Evolutionary conservation across 2,888 invertebrate genomes (phyloP).

Genomic region (Drosophila setosimentum): DNA sequence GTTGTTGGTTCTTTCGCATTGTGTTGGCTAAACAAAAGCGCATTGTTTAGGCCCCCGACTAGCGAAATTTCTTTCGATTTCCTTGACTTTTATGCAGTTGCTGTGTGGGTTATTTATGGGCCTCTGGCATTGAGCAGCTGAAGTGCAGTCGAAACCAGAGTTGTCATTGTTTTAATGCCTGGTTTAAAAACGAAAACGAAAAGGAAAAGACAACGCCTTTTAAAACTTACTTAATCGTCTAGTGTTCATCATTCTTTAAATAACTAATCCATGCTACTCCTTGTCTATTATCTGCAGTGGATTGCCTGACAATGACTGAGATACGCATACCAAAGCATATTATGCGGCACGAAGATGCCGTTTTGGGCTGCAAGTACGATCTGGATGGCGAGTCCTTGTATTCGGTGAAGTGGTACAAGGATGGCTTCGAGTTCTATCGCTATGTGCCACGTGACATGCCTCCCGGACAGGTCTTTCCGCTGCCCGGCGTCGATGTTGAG

Average conservation of each 20-base stretch:
- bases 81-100: constrained; percentile 80
- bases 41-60: constrained; percentile 67
- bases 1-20: constrained; percentile 47
- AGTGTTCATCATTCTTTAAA: constrained; percentile 21
- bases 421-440: constrained; percentile 95
- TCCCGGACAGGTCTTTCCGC: constrained; percentile 91
- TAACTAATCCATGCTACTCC: constrained; percentile 24
- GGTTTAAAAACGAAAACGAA: constrained; percentile 23
- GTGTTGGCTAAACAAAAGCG: constrained; percentile 76
- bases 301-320: constrained; percentile 90
- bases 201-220: constrained; percentile 21
- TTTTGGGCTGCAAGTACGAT: constrained; percentile 93
- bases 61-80: constrained; percentile 73
- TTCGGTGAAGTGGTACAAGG: constrained; percentile 97
- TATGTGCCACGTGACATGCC: constrained; percentile 93
- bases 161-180: constrained; percentile 45
- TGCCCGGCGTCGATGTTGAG: constrained; percentile 93
- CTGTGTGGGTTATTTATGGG: constrained; percentile 79
- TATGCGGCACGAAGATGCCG: constrained; percentile 91
- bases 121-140: constrained; percentile 58
- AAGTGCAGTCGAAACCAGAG: constrained; percentile 7
- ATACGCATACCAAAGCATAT: constrained; percentile 93
- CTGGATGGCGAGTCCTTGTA: constrained; percentile 93
- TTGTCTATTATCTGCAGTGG: constrained; percentile 79
- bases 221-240: constrained; percentile 47